Evolutionary conservation across 2,888 invertebrate species (phyloP).

Genomic region (Cloeon dipterum): DNA sequence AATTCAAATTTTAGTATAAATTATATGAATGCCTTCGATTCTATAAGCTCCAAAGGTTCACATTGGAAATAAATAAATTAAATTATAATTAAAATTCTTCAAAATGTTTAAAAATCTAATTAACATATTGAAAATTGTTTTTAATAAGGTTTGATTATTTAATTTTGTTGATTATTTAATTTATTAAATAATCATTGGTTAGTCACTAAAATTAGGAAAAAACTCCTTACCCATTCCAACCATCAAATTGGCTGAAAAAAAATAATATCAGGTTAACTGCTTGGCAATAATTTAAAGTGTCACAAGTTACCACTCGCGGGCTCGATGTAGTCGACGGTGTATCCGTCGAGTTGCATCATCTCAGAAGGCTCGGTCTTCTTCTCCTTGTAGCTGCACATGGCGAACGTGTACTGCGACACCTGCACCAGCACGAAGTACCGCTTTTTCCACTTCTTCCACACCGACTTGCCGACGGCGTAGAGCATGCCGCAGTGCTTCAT

Average conservation of each 20-base stretch:
- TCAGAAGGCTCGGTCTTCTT: constrained; percentile 98
- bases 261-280: constrained; percentile 9
- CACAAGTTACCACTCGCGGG: constrained; percentile 57
- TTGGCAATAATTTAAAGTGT: neutral
- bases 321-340: constrained; percentile 98
- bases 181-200: too few relatives aligned
- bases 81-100: too few relatives aligned
- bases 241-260: constrained; percentile 61
- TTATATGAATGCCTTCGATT: too few relatives aligned
- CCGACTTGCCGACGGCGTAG: constrained; percentile 83
- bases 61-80: too few relatives aligned
- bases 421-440: constrained; percentile 96
- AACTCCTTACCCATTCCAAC: constrained; percentile 79
- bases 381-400: constrained; percentile 98
- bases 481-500: constrained; percentile 98
- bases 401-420: constrained; percentile 99
- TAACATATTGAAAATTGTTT: too few relatives aligned
- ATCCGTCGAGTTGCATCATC: constrained; percentile 98
- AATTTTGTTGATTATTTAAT: too few relatives aligned
- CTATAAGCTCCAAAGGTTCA: too few relatives aligned
- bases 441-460: constrained; percentile 99
- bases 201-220: too few relatives aligned
- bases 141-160: too few relatives aligned
- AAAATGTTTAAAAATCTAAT: too few relatives aligned
- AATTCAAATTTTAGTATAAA: too few relatives aligned